Base-by-base conservation (phyloP, 2,797 vertebrate genomes). In the Meriones psammophilus region DNA sequence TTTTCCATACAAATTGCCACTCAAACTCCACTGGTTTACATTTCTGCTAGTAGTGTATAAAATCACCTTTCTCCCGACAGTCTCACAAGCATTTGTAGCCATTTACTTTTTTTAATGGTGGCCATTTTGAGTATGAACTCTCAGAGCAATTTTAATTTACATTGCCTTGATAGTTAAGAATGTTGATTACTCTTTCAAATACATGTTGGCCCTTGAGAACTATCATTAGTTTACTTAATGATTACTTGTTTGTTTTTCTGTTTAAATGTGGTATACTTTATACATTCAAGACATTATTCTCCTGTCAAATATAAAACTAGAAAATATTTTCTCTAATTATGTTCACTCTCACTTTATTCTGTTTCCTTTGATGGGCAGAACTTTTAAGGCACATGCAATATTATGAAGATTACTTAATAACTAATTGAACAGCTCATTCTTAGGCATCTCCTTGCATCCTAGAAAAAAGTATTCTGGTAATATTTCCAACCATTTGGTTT, bases 401-500 rank as follows among this genome's bases (percentile, higher is more conserved):
- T 30, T 88, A 74, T 33, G 60, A 69, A 87, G 58, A 87, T 50
- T 77, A 54, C 42, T 62, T 58, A 69, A 76, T 42, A 73, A 64
- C n/a, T 74, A 90, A 92, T 46, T 42, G 1, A 62, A 46, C 5
- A 87, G 56, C 85, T 81, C 4, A 26, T 85, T 87, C 39, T 26
- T 42, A 79, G 62, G 22, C 1, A 3, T 13, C 22, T 36, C 14
- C 46, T 94, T 73, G 4, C 33, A 73, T 88, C 42, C 33, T 88
- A 69, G 28, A 92, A 83, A 92, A 7, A 0, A 64, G 80, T 92
- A 28, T 83, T 30, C 60, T 83, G 80, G 58, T 24, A 83, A 18
- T 83, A 83, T 83, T 94, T 66, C 58, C 76, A 42, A 54, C 62
- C 33, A 56, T 64, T 86, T 94, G 46, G 20, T 1, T 93, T 93